phyloP scores from a whole-genome alignment of 2,888 invertebrate species.

The Coelopa pilipes region DNA sequence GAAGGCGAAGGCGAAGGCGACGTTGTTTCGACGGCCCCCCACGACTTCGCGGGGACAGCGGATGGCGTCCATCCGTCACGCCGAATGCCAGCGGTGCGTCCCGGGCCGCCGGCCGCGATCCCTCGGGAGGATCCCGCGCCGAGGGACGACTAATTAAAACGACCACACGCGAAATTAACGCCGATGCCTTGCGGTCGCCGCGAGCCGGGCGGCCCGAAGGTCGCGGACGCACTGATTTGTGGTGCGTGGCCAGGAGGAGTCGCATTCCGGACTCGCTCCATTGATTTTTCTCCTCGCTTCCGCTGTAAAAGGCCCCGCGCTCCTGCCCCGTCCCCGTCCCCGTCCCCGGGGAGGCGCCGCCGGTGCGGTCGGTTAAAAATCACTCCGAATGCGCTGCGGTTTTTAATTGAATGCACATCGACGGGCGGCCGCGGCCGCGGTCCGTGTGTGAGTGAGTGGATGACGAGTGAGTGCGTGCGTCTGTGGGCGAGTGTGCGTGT shows the following conservation, averaged over 20 bases:
- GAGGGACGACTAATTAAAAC: conserved; percentile 43
- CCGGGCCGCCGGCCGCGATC: background rate
- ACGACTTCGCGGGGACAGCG: too few relatives aligned
- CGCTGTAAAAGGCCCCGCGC: background rate
- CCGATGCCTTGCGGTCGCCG: conserved; percentile 46
- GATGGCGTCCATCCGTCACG: background rate
- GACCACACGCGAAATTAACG: conserved; percentile 45
- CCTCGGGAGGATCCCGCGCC: background rate
- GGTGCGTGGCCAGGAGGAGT: conserved; percentile 1
- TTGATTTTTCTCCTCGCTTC: background rate
- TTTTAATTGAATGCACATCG: conserved; percentile 44
- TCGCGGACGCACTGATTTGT: conserved; percentile 18
- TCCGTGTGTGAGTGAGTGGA: conserved; percentile 11
- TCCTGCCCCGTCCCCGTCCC: too few relatives aligned
- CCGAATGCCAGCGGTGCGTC: background rate
- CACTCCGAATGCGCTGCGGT: conserved; percentile 39
- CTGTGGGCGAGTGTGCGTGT: conserved; percentile 15
- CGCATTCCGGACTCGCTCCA: background rate
- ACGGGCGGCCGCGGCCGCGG: conserved; percentile 20
- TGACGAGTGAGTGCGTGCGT: background rate
- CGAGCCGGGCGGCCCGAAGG: conserved; percentile 20
- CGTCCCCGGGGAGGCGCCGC: background rate
- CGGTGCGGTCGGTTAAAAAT: conserved; percentile 23
- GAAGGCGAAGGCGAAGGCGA: too few relatives aligned
- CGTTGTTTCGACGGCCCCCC: too few relatives aligned